phyloP scores from a whole-genome alignment of 2,113 vertebrate species.

The Cariama cristata region DNA sequence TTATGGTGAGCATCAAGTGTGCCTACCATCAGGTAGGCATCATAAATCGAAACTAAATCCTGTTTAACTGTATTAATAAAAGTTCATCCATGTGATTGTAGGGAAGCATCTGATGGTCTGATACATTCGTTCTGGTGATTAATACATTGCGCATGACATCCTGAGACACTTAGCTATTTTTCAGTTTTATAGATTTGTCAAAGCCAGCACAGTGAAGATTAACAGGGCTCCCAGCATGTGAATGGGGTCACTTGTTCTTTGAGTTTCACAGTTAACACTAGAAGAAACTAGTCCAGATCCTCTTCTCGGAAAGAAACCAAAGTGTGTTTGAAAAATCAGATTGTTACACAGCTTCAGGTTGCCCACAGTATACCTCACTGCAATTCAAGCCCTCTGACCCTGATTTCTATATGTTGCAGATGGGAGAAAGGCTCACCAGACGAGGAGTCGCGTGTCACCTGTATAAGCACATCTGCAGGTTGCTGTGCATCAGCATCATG shows the following conservation, averaged over 20 bases:
- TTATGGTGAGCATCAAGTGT: background rate
- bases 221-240: rapidly evolving
- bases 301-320: background rate
- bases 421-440: background rate
- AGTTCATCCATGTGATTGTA: background rate
- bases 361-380: background rate
- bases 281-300: background rate
- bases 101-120: background rate
- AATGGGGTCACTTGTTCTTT: background rate
- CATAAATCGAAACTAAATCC: background rate
- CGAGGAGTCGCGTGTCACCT: rapidly evolving
- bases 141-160: background rate
- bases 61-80: background rate
- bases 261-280: background rate
- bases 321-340: background rate
- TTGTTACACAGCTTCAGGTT: rapidly evolving
- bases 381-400: background rate
- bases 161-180: background rate
- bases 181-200: background rate
- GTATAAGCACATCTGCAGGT: too few species aligned
- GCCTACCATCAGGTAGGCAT: background rate
- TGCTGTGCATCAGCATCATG: background rate
- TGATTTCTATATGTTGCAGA: background rate
- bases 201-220: background rate
- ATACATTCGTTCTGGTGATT: background rate